Evolutionary conservation across 2,113 vertebrate species (phyloP), one percentile per base, ranked within the genome.

Genomic region (Anhinga anhinga): DNA sequence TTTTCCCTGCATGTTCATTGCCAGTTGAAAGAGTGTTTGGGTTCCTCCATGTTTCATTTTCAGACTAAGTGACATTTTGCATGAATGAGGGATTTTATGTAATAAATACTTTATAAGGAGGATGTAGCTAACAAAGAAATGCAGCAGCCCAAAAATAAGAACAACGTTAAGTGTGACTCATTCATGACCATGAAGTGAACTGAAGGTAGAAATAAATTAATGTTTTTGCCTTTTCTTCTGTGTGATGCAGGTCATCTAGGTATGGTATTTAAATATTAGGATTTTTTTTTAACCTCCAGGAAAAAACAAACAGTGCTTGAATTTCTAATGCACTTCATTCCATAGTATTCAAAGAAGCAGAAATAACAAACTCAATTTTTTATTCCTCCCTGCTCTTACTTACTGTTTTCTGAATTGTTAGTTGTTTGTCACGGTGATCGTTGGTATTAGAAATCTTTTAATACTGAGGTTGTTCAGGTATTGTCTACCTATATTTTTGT

Each of bases 1-100:
- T 97, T 97, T 96, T 91, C 97, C 97, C 97, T 98, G 80, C 80
- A 96, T 19, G 55, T 86, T 89, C 78, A 72, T 84, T 96, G 80
- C 52, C 40, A 92, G 55, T n/a, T 91, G 36, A 84, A 84, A 89
- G 58, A 63, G 19, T 90, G 45, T 53, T 89, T 88, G 53, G 63
- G 62, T 92, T 95, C 49, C 32, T 92, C 47, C 55, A 26, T 1
- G 0, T 86, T 82, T 85, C 49, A 4, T 65, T 89, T 91, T 69
- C 63, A 74, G 88, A 59, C 29, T 9, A 58, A 86, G 45, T 11
- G 34, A 72, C 15, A 3, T 61, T 90, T 82, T 1, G 7, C 45
- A 44, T 32, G 61, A 67, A n/a, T 45, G 38, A 52, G 19, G 29
- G 34, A 30, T 84, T 93, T 71, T 70, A 53, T 81, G 34, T 82